Base-by-base conservation (phyloP, 2,797 vertebrate species). In the Gallinago solitaria region DNA sequence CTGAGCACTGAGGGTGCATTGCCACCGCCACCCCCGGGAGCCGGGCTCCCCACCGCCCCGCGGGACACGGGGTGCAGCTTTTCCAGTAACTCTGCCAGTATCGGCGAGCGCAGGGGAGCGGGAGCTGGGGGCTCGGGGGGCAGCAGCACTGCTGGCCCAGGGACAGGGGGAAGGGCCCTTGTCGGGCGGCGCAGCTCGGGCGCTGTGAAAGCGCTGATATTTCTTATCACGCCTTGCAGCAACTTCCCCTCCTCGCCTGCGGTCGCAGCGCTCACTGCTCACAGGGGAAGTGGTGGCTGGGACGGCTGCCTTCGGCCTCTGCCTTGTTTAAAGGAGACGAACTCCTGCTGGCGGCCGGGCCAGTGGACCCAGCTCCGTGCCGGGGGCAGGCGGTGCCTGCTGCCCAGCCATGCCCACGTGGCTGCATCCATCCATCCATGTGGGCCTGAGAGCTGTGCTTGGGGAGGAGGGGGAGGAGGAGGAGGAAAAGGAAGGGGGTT, bases 201-300 rank as follows among this genome's bases (percentile, higher is more conserved):
- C 43, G 20, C 98, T 98, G 98, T 5, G n/a, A 90, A 79, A 93
- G 80, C 89, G 67, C 95, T 89, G 97, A 98, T 98, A 98, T 79
- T 96, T 96, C 97, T 98, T 98, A 98, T 98, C 98, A 1, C 14
- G 33, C 39, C 35, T 89, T 91, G 87, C 97, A 98, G 97, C 97
- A 93, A 97, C 97, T 98, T 98, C 98, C 97, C 97, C 97, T 98
- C 95, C 97, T 96, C 19, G 92, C 95, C 93, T 97, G 96, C 27
- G 96, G 96, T 97, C 56, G 16, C 24, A 1, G 74, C 1, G 4
- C 82, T 93, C 3, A 6, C 96, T 95, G 95, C 39, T 11, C 6
- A 20, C 77, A 89, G 96, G 85, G 96, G 96, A 97, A 96, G 97
- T 94, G 86, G 90, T 11, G 12, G 60, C 93, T 8, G 1, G 60